phyloP scores from a whole-genome alignment of 2,888 invertebrate species.

The Spodoptera picta region DNA sequence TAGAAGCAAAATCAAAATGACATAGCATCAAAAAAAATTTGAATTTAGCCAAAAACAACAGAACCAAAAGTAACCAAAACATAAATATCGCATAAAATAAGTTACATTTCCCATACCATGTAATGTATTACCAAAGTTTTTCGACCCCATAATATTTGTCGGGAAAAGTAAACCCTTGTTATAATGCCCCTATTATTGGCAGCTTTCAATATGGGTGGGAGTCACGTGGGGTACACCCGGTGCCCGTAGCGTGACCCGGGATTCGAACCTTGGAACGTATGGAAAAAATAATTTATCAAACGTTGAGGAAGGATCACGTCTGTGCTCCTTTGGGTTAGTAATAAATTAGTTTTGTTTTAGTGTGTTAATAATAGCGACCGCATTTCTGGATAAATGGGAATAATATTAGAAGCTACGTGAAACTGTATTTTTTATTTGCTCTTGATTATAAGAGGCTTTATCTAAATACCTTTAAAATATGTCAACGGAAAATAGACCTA shows the following conservation, averaged over 20 bases:
- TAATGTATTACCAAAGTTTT: slow-evolving; percentile 56
- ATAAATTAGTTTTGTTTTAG: slow-evolving; percentile 20
- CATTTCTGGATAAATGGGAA: too few species aligned
- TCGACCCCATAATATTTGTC: slow-evolving; percentile 52
- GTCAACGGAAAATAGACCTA: too few species aligned
- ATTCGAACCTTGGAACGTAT: slow-evolving; percentile 32
- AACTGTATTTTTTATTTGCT: too few species aligned
- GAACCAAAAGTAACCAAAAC: too few species aligned
- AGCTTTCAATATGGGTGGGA: slow-evolving; percentile 57
- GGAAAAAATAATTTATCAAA: slow-evolving; percentile 46
- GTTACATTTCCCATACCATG: slow-evolving; percentile 27
- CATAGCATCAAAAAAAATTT: too few species aligned
- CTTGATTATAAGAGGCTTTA: too few species aligned
- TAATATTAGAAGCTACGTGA: too few species aligned
- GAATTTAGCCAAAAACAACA: too few species aligned
- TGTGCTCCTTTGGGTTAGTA: slow-evolving; percentile 21
- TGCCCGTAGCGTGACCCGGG: slow-evolving; percentile 61
- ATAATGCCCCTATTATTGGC: slow-evolving; percentile 57
- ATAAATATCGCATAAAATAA: slow-evolving; percentile 16
- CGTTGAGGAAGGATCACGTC: slow-evolving; percentile 36
- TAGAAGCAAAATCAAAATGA: too few species aligned
- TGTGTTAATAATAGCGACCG: too few species aligned
- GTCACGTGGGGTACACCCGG: slow-evolving; percentile 69
- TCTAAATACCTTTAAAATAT: too few species aligned
- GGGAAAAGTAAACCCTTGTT: slow-evolving; percentile 50